Conservation (phyloP, 2,888 invertebrate species). For the Aporophyla nigra region DNA sequence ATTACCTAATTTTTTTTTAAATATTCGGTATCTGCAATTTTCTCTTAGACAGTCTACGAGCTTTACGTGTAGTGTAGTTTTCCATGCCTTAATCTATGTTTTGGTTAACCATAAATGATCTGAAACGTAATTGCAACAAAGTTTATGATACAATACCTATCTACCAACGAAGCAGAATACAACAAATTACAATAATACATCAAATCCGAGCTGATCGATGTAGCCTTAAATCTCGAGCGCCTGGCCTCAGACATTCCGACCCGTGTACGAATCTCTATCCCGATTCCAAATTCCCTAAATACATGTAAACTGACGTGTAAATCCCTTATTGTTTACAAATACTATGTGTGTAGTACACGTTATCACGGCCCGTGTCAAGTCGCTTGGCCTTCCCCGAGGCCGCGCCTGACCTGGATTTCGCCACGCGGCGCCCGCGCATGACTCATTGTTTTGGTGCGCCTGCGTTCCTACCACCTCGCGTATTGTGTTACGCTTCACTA, state of each 20-base stretch:
- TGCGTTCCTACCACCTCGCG: slow-evolving; percentile 51
- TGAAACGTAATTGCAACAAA: neutral
- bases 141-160: neutral
- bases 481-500: slow-evolving; percentile 67
- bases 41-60: neutral
- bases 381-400: slow-evolving; percentile 84
- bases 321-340: slow-evolving; percentile 68
- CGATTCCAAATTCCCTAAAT: slow-evolving; percentile 40
- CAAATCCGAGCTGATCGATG: slow-evolving; percentile 35
- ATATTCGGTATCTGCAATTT: neutral
- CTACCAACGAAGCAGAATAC: slow-evolving; percentile 6
- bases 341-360: slow-evolving; percentile 55
- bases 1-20: slow-evolving; percentile 11
- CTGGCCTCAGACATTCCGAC: slow-evolving; percentile 39
- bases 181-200: slow-evolving; percentile 27
- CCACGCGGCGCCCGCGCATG: slow-evolving; percentile 76
- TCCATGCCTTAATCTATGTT: neutral
- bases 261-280: slow-evolving; percentile 22
- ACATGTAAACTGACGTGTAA: slow-evolving; percentile 34
- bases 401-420: slow-evolving; percentile 84
- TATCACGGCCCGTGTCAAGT: slow-evolving; percentile 65
- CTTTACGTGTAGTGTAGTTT: neutral
- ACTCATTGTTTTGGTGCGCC: slow-evolving; percentile 83
- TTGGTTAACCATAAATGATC: neutral
- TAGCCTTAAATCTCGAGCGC: slow-evolving; percentile 6